Base-by-base conservation (phyloP, 2,888 invertebrate species). In the Chymomyza caudatula region DNA sequence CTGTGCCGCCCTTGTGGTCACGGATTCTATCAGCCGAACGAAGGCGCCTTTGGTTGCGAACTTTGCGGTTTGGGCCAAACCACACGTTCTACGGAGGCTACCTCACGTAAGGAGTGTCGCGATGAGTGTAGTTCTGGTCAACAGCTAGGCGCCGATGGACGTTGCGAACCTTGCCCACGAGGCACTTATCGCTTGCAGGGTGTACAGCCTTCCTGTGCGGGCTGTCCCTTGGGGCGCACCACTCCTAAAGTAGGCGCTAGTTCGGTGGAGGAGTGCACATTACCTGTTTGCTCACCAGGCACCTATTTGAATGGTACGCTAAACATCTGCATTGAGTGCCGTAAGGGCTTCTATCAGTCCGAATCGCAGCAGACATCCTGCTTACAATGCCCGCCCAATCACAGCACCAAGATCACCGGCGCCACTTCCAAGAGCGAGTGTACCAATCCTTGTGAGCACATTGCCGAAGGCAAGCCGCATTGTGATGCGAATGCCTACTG, bases 1-100 rank as follows among this genome's bases (percentile, higher is more conserved):
- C 92, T 97, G 1, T 98, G 98, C 87, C 92, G 96, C 59, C 95
- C 96, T 75, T 98, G 98, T 88, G 98, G 98, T 0, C 96, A 97
- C 87, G 98, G 98, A 1, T 97, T 96, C 87, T 98, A 95, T 90
- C 98, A 98, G 88, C 94, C 97, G 0, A 93, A 94, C 43, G 97
- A 97, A 90, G 97, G 97, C 1, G 95, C 97, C 56, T 97, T 98
- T 91, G 93, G 94, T 1, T 98, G 98, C 87, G 92, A 95, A 61
- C 92, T 97, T 0, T 98, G 98, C 86, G 96, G 97, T 0, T 92
- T 96, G 57, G 97, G 97, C 6, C 96, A 97, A 88, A 98, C 98
- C 0, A 98, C 98, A 0, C 92, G 97, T 57, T 96, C 96, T 2
- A 94, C 94, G 4, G 98, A 97, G 87, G 97, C 97, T 0, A 96